Evolutionary conservation across 2,888 invertebrate species (phyloP).

Genomic region (Apodemia zela): DNA sequence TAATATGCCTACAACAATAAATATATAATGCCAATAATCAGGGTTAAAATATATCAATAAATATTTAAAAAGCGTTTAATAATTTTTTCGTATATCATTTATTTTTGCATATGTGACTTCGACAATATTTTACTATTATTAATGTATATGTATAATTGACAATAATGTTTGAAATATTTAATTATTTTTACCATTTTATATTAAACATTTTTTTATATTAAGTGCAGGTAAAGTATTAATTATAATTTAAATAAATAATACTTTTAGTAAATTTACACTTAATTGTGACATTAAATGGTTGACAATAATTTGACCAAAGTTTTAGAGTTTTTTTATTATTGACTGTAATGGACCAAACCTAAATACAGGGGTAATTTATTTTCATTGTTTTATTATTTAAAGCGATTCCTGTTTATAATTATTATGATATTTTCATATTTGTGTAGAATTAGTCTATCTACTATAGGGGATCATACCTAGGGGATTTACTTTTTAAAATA

Average conservation of each 20-base stretch:
- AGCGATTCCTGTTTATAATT: not conserved
- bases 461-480: too few species aligned
- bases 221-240: not conserved
- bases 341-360: constrained; percentile 10
- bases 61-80: constrained; percentile 22
- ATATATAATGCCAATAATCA: constrained; percentile 3
- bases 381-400: not conserved
- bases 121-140: constrained; percentile 58
- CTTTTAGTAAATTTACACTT: not conserved
- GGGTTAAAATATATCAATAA: constrained; percentile 9
- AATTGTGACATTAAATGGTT: not conserved
- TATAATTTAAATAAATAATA: not conserved
- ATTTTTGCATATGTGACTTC: constrained; percentile 58
- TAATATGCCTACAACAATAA: too few species aligned
- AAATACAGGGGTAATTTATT: constrained; percentile 2
- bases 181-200: constrained; percentile 6
- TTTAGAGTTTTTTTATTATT: not conserved
- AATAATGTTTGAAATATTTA: constrained; percentile 28
- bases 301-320: constrained; percentile 10
- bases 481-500: not conserved
- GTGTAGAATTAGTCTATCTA: not conserved
- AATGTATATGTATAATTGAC: constrained; percentile 30
- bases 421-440: not conserved
- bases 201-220: not conserved
- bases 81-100: constrained; percentile 27